Base-by-base conservation (phyloP, 2,888 invertebrate species). In the Acronicta aceris region DNA sequence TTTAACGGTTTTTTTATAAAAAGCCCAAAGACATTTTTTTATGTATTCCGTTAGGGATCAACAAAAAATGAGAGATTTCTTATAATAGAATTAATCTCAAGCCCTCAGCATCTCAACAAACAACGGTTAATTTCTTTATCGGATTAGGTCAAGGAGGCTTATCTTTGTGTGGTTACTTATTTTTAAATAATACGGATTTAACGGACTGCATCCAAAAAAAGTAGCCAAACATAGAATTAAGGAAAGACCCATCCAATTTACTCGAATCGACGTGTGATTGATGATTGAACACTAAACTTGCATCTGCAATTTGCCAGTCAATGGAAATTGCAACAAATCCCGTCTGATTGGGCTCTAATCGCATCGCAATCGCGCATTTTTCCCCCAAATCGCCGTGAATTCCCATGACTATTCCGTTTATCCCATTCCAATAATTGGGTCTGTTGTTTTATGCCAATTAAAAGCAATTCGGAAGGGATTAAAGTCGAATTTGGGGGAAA, bases 281-380 rank as follows among this genome's bases (percentile, higher is more conserved):
- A 90, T 90, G 90, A 86, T 84, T 87, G 86, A 86, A 84, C 76
- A 82, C 80, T 84, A 81, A 81, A 74, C 81, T 81, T 82, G 76
- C 61, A 73, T 78, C 77, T 78, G 85, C 88, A 94, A 94, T 94
- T 94, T 94, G 76, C 85, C 93, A 93, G 94, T 94, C 94, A 94
- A 89, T 93, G 93, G 71, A 92, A 92, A 94, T 94, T 93, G 93
- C 93, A 86, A 89, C 86, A 84, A 88, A 90, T 84, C 78, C 86
- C 78, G 81, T 82, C 84, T 90, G 92, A 93, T 93, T 92, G 90
- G 85, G 82, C 87, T 81, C 88, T 93, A 93, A 93, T 91, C 78
- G 74, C 63, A 77, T 49, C 78, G 66, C 66, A 72, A 74, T 77
- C 89, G 86, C 76, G 84, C 79, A 83, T 84, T 87, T 87, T 83